A percentile compares a stretch with the other conserved stretches of the same genome.
These are phyloP conservation scores for Thalassoma bifasciatum DNA, from an alignment of 2,113 vertebrate species.

Conservation along the genomic window DNA sequence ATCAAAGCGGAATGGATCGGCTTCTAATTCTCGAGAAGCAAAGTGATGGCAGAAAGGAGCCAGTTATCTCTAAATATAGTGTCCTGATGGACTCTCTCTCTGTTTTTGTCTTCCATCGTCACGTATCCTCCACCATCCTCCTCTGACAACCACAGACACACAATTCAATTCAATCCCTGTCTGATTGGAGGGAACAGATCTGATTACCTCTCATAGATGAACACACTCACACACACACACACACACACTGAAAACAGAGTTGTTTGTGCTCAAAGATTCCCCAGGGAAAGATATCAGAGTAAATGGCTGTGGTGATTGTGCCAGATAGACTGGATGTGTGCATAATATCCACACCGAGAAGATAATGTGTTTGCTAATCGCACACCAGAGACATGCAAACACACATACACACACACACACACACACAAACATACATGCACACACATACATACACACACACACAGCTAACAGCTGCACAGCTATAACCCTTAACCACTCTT, in stretches of 20 bases:
- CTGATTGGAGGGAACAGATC: conserved; percentile 77
- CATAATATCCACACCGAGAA: conserved; percentile 76
- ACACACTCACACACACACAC: conserved; percentile 36
- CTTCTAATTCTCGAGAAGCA: conserved; percentile 40
- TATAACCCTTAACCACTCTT: conserved; percentile 77
- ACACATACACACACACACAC: conserved; percentile 50
- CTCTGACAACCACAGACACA: conserved; percentile 53
- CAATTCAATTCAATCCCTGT: conserved; percentile 74
- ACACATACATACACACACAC: conserved; percentile 13
- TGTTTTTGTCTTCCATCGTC: no score
- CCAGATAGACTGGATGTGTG: conserved; percentile 79
- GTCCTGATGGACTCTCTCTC: conserved; percentile 25
- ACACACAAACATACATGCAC: conserved; percentile 23
- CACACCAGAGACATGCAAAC: conserved; percentile 74
- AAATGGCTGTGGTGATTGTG: conserved; percentile 76
- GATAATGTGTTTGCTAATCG: conserved; percentile 81
- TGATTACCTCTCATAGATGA: conserved; percentile 68
- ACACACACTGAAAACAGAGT: conserved; percentile 49
- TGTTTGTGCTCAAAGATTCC: conserved; percentile 70
- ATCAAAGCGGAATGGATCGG: no score
- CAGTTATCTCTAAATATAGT: conserved; percentile 65
- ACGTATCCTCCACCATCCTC: conserved; percentile 45
- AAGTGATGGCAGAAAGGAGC: conserved; percentile 43
- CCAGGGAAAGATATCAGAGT: conserved; percentile 70
- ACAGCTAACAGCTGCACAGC: conserved; percentile 73